A percentile compares a stretch with the other conserved stretches of the same genome.
These are phyloP conservation scores for Brenthis hecate DNA, from an alignment of 2,888 invertebrate genomes.

Conservation along the genomic window DNA sequence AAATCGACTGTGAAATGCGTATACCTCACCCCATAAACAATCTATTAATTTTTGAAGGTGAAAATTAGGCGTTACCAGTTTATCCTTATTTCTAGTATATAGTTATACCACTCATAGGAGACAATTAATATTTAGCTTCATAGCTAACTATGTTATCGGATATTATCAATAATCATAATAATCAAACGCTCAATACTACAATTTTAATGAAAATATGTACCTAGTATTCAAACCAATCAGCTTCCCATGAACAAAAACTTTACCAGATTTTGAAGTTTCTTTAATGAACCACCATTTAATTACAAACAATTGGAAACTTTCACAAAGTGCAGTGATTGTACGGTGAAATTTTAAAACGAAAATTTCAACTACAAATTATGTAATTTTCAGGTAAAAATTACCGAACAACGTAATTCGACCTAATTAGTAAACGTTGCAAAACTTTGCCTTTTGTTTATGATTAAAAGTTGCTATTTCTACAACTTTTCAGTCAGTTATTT, in stretches of 20 bases:
- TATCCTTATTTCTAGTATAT: no score
- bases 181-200: neutral
- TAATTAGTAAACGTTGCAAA: conserved; percentile 13
- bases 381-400: conserved; percentile 13
- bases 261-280: conserved; percentile 25
- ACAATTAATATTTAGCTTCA: no score
- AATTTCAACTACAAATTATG: conserved; percentile 6
- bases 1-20: no score
- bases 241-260: conserved; percentile 15
- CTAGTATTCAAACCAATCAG: neutral
- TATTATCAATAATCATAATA: no score
- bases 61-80: no score
- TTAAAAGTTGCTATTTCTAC: conserved; percentile 6
- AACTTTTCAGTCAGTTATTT: conserved; percentile 9
- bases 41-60: no score
- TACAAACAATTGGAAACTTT: conserved; percentile 24
- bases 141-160: no score
- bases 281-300: conserved; percentile 24
- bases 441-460: conserved; percentile 14
- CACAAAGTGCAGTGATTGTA: conserved; percentile 17
- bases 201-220: conserved; percentile 2
- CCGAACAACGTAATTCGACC: conserved; percentile 13
- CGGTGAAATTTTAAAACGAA: conserved; percentile 4
- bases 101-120: no score
- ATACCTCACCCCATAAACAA: no score